These are phyloP conservation scores for Syngnathoides biaculeatus DNA, from an alignment of 2,113 vertebrate species.

Conservation along the genomic window DNA sequence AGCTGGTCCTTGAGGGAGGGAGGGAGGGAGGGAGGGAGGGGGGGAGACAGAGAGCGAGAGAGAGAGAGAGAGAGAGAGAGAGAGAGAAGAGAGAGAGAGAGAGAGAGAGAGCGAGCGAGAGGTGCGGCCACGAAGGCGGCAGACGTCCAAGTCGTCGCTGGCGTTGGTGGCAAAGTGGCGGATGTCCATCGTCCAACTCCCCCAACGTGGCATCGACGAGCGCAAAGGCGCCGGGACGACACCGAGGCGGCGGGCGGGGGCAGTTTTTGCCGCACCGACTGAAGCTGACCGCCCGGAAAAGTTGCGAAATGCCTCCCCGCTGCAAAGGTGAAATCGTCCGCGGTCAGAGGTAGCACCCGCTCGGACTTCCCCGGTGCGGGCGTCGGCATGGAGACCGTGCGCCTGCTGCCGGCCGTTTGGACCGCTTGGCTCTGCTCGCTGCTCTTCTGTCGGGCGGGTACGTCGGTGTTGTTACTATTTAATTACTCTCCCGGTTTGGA, in stretches of 20 bases:
- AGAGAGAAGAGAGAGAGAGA: not conserved
- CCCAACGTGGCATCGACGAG: too few relatives aligned
- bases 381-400: slow-evolving; percentile 56
- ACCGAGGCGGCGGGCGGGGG: too few relatives aligned
- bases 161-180: not conserved
- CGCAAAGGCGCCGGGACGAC: too few relatives aligned
- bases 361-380: not conserved
- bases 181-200: not conserved
- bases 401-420: slow-evolving; percentile 45
- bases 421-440: slow-evolving; percentile 48
- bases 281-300: not conserved
- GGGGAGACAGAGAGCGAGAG: not conserved
- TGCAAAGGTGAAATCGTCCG: slow-evolving; percentile 45
- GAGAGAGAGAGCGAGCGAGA: not conserved
- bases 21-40: not conserved
- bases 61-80: not conserved
- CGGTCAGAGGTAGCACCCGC: slow-evolving; percentile 32
- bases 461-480: not conserved
- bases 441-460: slow-evolving; percentile 63
- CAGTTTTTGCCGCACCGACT: too few relatives aligned
- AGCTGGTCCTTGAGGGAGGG: not conserved
- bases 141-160: not conserved
- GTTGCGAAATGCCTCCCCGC: slow-evolving; percentile 47
- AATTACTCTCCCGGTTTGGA: too few relatives aligned
- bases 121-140: not conserved